Evolutionary conservation across 1,140 invertebrate genomes (phyloP).

Genomic region (Microplitis demolitor): DNA sequence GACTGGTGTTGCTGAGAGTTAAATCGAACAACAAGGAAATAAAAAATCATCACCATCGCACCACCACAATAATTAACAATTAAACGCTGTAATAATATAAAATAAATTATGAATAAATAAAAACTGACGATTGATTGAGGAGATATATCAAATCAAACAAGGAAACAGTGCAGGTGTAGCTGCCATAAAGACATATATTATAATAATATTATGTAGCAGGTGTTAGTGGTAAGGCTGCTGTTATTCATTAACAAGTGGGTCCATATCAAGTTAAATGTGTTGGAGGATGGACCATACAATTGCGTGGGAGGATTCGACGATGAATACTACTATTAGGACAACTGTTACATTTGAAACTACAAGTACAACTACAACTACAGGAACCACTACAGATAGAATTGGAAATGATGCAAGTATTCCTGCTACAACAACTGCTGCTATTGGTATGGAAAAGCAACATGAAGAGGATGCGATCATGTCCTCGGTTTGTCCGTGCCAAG

Average conservation of each 20-base stretch:
- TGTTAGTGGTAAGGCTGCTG: not conserved
- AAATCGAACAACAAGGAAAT: not conserved
- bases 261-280: not conserved
- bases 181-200: not conserved
- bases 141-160: too few relatives aligned
- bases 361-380: too few relatives aligned
- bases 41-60: not conserved
- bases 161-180: not conserved
- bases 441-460: not conserved
- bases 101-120: not conserved
- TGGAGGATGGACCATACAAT: slow-evolving; percentile 12
- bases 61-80: too few relatives aligned
- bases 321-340: not conserved
- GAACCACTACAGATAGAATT: too few relatives aligned
- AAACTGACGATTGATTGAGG: too few relatives aligned
- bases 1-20: not conserved
- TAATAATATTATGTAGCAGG: not conserved
- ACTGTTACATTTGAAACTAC: too few relatives aligned
- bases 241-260: slow-evolving; percentile 3
- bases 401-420: too few relatives aligned
- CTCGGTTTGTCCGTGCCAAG: slow-evolving; percentile 21
- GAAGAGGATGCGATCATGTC: not conserved
- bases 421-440: too few relatives aligned
- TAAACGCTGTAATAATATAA: not conserved
- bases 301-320: not conserved